Base-by-base conservation (phyloP, 2,888 invertebrate species). In the Ypsolopha sequella region DNA sequence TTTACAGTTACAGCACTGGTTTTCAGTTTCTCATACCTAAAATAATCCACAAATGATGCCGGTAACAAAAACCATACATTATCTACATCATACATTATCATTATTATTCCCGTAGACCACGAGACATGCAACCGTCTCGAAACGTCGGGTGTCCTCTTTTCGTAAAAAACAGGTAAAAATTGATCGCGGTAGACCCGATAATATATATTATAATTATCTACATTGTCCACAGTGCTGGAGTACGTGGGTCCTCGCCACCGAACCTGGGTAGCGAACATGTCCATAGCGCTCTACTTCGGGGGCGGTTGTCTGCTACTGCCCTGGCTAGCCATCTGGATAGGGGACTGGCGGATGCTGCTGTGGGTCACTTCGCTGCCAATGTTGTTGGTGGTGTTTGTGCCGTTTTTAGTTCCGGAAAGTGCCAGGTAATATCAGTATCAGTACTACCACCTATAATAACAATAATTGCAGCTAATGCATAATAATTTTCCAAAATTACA, bases 261-360 rank as follows among this genome's bases (percentile, higher is more conserved):
- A 13, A 88, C 88, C 1, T 78, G 72, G 73, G 79, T 81, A 33
- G 88, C 85, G 1, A 88, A 88, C 63, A 76, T 88, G 70, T 84
- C 88, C 1, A 84, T 87, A 41, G 88, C 87, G 0, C 56, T 87
- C 44, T 88, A 69, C 69, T 88, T 84, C 66, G 87, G 87, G 4
- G 56, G 72, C 38, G 88, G 85, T 6, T 82, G 80, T 55, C 60
- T 88, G 52, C 54, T 65, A 1, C 64, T 88, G 55, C 87, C 88
- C 0, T 88, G 88, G 88, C 60, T 88, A 53, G 87, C 88, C 2
- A 62, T 81, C 24, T 76, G 79, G 76, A 57, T 86, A 41, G 59
- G 64, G 0, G 73, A 87, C 63, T 88, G 88, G 87, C 64, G 76
- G 55, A 64, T 56, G n/a, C 73, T 87, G 52, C 63, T 82, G 8